Percentiles rank a stretch among this genome's conserved stretches.
Conservation (phyloP, 2,113 vertebrate species). For the Pogonocichla stellata region DNA sequence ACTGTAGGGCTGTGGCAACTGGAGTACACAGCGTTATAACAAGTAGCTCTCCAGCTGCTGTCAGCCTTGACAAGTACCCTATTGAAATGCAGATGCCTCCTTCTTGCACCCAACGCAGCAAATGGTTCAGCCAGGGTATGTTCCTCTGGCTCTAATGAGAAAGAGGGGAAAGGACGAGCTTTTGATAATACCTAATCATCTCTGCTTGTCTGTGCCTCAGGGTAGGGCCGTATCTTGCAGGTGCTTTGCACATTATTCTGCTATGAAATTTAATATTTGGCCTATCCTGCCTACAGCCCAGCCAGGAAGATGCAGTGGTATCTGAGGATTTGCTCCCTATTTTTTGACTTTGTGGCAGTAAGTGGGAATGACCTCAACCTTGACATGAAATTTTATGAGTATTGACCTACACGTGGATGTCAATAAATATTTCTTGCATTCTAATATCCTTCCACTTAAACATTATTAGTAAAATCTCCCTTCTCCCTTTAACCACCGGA, state of each 20-base stretch:
- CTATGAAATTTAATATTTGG: not conserved
- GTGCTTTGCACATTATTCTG: not conserved
- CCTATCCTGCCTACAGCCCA: not conserved
- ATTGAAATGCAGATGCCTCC: constrained; percentile 14
- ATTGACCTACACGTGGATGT: not conserved
- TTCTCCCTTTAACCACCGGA: constrained; percentile 27
- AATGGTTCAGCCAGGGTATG: not conserved
- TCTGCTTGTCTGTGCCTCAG: not conserved
- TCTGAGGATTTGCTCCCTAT: not conserved
- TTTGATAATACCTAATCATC: not conserved
- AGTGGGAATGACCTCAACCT: not conserved
- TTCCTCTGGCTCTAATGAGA: constrained; percentile 1
- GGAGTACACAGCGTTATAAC: not conserved
- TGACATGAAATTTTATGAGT: not conserved
- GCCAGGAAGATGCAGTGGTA: not conserved
- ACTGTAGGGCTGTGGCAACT: not conserved
- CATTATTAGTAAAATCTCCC: constrained; percentile 12
- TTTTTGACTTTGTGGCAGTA: not conserved
- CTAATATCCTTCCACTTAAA: constrained; percentile 8
- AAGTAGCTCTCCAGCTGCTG: not conserved
- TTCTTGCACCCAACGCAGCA: not conserved
- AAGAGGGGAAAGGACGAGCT: not conserved
- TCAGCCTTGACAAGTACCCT: constrained; percentile 16
- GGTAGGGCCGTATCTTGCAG: not conserved
- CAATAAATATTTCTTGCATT: constrained; percentile 8